Conservation (phyloP, 2,797 vertebrate genomes). For the Mico argentatus region DNA sequence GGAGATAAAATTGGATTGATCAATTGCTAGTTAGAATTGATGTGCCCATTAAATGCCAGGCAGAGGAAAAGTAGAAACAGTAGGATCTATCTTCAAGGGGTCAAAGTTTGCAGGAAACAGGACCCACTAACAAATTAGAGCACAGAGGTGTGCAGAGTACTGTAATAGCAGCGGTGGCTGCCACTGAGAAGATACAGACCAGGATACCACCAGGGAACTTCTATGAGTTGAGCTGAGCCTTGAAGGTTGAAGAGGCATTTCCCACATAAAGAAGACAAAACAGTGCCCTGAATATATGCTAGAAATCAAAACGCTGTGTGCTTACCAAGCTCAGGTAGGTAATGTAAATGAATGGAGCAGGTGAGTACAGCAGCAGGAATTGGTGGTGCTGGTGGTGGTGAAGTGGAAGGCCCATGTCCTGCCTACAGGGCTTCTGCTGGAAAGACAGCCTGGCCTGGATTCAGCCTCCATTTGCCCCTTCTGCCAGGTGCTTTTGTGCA, state of each 20-base stretch:
- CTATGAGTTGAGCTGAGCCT: background rate
- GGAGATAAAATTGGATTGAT: background rate
- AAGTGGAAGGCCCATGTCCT: background rate
- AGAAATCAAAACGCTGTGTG: background rate
- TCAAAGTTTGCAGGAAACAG: background rate
- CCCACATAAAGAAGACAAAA: background rate
- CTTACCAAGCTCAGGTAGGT: background rate
- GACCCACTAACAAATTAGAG: background rate
- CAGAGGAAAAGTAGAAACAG: background rate
- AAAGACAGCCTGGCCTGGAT: background rate
- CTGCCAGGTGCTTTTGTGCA: background rate
- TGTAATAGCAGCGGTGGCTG: rapidly evolving
- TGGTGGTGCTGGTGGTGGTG: background rate
- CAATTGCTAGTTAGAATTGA: background rate
- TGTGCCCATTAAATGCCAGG: background rate
- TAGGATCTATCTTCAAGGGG: background rate
- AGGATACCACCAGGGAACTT: background rate
- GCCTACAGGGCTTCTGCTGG: background rate
- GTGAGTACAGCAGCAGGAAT: background rate
- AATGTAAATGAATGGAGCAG: rapidly evolving
- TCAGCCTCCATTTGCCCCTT: background rate
- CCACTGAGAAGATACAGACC: background rate
- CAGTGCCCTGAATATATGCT: background rate
- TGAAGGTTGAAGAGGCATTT: background rate
- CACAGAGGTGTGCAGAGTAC: rapidly evolving